Conservation (phyloP, 1,140 invertebrate genomes). For the Sitophilus oryzae region DNA sequence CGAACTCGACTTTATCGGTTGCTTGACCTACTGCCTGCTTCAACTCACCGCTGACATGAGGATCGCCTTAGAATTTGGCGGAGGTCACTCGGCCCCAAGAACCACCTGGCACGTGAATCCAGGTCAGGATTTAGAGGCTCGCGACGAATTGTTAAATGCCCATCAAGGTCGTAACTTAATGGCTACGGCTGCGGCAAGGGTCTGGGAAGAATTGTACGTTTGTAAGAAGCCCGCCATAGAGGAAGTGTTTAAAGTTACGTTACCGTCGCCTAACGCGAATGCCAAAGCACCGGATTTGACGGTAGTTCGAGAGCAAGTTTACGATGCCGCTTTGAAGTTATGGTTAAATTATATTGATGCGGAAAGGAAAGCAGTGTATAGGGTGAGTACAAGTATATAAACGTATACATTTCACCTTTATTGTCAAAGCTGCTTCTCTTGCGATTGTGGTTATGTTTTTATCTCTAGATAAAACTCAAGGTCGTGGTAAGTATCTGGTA, state of each 20-base stretch:
- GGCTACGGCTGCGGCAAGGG: constrained; percentile 80
- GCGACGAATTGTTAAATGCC: constrained; percentile 69
- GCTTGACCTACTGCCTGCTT: constrained; percentile 90
- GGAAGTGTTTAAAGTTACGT: constrained; percentile 85
- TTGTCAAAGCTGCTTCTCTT: too few species aligned
- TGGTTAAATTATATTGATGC: constrained; percentile 89
- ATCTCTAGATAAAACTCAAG: too few species aligned
- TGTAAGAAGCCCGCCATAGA: constrained; percentile 94
- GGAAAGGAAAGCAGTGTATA: constrained; percentile 78
- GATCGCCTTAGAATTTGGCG: constrained; percentile 61
- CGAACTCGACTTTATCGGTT: constrained; percentile 92
- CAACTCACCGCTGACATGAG: constrained; percentile 88
- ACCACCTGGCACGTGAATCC: constrained; percentile 89
- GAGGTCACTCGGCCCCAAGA: constrained; percentile 54
- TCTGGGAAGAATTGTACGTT: constrained; percentile 96
- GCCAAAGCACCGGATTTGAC: constrained; percentile 76
- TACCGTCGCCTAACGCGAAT: constrained; percentile 60
- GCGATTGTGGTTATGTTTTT: too few species aligned
- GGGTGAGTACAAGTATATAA: constrained; percentile 40
- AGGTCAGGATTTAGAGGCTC: constrained; percentile 59
- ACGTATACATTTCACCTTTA: too few species aligned
- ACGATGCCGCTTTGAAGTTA: constrained; percentile 76
- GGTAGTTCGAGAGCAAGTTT: constrained; percentile 72
- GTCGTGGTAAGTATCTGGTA: too few species aligned
- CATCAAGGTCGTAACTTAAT: constrained; percentile 82